These are phyloP conservation scores for Tenthredo livida DNA, from an alignment of 2,888 invertebrate genomes.

Conservation along the genomic window DNA sequence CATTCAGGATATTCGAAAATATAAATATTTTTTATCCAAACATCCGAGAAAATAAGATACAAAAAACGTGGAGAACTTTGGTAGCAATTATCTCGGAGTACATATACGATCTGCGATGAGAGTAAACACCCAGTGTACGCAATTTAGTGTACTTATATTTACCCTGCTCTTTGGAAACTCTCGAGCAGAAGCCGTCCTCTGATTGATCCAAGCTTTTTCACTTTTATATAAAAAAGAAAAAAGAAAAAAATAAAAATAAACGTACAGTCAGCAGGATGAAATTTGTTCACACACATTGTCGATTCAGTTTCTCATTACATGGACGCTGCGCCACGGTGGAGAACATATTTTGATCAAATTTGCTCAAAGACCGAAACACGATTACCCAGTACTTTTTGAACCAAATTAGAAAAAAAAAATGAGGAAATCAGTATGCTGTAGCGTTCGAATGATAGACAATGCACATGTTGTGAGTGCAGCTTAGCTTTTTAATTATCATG, in stretches of 20 bases:
- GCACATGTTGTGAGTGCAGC: neutral
- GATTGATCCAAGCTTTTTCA: neutral
- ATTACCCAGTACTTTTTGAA: neutral
- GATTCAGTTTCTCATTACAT: neutral
- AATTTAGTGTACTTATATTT: neutral
- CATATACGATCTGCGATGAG: neutral
- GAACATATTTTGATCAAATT: neutral
- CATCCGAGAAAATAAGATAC: neutral
- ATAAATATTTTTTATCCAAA: neutral
- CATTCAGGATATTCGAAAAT: neutral
- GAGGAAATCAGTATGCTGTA: neutral
- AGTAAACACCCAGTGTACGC: neutral
- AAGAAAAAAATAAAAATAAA: neutral
- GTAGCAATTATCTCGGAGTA: neutral
- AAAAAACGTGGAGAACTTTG: neutral
- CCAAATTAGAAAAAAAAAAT: neutral
- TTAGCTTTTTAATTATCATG: neutral
- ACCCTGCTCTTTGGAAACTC: neutral
- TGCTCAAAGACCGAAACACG: neutral
- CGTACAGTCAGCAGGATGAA: neutral
- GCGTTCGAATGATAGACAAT: neutral
- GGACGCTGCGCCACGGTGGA: neutral
- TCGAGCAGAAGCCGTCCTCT: neutral
- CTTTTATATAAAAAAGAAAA: neutral
- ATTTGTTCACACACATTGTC: neutral